These are phyloP conservation scores for Diplosoma virens DNA, from an alignment of 23 tunicate species.

Conservation along the genomic window DNA sequence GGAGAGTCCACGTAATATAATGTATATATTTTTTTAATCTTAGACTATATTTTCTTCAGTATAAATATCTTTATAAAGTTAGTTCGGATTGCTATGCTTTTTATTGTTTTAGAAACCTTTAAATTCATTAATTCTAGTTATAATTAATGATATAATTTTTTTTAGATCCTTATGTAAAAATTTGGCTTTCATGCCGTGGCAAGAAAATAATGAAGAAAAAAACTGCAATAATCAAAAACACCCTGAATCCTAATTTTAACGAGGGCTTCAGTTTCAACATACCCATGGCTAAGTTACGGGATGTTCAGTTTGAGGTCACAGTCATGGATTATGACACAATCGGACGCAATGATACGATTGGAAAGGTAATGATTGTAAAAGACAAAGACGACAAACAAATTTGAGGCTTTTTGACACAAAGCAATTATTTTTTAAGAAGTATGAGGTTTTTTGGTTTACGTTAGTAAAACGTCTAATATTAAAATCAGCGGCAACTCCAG, in stretches of 20 bases:
- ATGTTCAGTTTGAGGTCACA: constrained; percentile 57
- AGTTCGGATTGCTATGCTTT: neutral
- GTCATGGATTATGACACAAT: constrained; percentile 72
- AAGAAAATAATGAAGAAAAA: constrained; percentile 64
- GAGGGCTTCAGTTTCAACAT: constrained; percentile 44
- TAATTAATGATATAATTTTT: neutral
- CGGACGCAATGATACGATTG: constrained; percentile 71
- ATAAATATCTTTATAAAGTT: neutral
- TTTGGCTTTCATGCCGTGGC: constrained; percentile 51
- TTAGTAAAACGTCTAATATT: no score
- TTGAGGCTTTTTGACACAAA: no score
- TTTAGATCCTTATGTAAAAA: constrained; percentile 73
- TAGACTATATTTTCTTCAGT: no score
- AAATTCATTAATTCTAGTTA: no score
- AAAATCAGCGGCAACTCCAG: no score
- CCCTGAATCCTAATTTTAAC: constrained; percentile 62
- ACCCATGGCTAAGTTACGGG: constrained; percentile 53
- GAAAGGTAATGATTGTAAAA: no score
- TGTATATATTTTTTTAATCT: no score
- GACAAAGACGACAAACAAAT: no score
- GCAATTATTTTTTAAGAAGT: no score
- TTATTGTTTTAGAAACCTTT: no score
- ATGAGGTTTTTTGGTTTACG: no score
- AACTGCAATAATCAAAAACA: constrained; percentile 50
- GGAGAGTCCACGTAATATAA: no score